phyloP scores from a whole-genome alignment of 2,888 invertebrate species.

The Drosophila nigricruria region DNA sequence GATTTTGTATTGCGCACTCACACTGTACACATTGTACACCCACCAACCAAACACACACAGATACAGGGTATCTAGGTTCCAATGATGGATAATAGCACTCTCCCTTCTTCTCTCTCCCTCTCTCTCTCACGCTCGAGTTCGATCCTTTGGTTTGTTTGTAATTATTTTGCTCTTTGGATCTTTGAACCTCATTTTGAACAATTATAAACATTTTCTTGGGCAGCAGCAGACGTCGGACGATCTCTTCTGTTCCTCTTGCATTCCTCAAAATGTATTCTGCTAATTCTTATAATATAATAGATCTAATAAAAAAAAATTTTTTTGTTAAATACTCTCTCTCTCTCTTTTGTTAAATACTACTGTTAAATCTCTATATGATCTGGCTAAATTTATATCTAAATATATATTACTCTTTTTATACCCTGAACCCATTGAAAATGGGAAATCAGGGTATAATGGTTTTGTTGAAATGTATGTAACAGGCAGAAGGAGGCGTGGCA shows the following conservation, averaged over 20 bases:
- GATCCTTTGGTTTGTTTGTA: background rate
- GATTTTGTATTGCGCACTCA: conserved; percentile 30
- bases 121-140: background rate
- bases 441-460: too few species aligned
- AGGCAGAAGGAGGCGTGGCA: too few species aligned
- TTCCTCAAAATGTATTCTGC: background rate
- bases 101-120: too few species aligned
- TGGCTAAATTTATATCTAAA: too few species aligned
- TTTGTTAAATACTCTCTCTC: too few species aligned
- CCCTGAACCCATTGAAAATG: too few species aligned
- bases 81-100: background rate
- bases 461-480: too few species aligned
- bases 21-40: conserved; percentile 23
- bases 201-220: background rate
- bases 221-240: background rate
- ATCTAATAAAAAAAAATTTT: too few species aligned
- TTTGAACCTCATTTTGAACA: background rate
- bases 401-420: too few species aligned
- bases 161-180: background rate
- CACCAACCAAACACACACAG: conserved; percentile 19
- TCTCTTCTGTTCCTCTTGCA: background rate
- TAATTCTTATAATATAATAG: background rate
- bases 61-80: conserved; percentile 35
- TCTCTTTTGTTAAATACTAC: too few species aligned
- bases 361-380: too few species aligned